Conservation (phyloP, 2,113 vertebrate genomes). For the Ammodytes marinus region DNA sequence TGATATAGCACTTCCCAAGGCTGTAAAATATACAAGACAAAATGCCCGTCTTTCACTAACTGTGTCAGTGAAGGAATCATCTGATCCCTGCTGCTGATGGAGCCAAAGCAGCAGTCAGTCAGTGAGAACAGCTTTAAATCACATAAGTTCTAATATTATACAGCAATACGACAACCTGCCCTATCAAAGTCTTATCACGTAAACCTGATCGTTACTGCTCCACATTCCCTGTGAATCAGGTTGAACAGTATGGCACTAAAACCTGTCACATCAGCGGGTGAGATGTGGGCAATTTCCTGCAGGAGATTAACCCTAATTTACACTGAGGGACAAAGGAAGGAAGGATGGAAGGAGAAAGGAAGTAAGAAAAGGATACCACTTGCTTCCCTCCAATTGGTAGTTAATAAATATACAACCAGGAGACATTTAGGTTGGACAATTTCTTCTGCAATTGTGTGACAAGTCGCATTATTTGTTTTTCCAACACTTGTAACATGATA, state of each 20-base stretch:
- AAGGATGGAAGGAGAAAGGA: conserved; percentile 26
- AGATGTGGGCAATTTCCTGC: conserved; percentile 66
- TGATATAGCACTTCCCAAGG: conserved; percentile 48
- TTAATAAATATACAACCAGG: conserved; percentile 73
- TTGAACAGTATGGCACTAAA: conserved; percentile 65
- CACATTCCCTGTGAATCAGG: conserved; percentile 54
- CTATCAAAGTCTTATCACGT: conserved; percentile 61
- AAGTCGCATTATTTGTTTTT: conserved; percentile 44
- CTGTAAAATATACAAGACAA: conserved; percentile 43
- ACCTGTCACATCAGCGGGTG: conserved; percentile 59
- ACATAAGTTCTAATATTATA: conserved; percentile 60
- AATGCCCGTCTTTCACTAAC: not conserved
- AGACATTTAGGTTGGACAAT: conserved; percentile 45
- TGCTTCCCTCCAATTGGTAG: conserved; percentile 50
- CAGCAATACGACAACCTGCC: conserved; percentile 58
- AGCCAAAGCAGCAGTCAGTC: conserved; percentile 49
- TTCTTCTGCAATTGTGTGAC: conserved; percentile 65
- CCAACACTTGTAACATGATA: conserved; percentile 52
- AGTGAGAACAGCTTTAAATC: conserved; percentile 53
- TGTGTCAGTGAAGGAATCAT: conserved; percentile 17
- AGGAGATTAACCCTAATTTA: conserved; percentile 67
- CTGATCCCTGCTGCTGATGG: conserved; percentile 23
- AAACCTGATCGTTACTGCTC: conserved; percentile 62
- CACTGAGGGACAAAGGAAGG: conserved; percentile 40
- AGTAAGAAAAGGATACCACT: conserved; percentile 27